Conservation (phyloP, 2,797 vertebrate genomes). For the Limosa lapponica region DNA sequence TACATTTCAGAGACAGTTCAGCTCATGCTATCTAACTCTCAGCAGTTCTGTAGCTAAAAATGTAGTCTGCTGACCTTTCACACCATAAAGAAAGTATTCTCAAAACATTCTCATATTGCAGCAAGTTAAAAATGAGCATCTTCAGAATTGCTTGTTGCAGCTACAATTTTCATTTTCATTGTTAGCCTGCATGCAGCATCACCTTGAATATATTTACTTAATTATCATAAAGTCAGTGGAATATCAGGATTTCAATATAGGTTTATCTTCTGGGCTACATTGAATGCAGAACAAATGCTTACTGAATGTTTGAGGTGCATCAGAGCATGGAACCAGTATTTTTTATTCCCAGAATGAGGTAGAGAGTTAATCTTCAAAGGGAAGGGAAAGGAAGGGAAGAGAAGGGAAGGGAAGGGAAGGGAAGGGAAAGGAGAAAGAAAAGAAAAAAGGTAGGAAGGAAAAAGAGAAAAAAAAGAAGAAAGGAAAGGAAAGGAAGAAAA, state of each 20-base stretch:
- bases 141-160: not conserved
- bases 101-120: not conserved
- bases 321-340: not conserved
- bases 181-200: not conserved
- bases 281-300: not conserved
- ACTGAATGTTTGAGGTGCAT: not conserved
- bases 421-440: too few relatives aligned
- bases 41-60: not conserved
- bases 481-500: too few relatives aligned
- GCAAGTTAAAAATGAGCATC: not conserved
- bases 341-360: not conserved
- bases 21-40: not conserved
- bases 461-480: too few relatives aligned
- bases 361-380: not conserved
- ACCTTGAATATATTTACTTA: not conserved
- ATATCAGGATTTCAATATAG: not conserved
- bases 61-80: not conserved
- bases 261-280: not conserved
- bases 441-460: too few relatives aligned
- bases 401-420: too few relatives aligned
- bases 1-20: not conserved
- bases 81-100: not conserved
- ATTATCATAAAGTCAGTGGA: not conserved
- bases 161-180: not conserved
- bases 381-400: not conserved